A percentile compares a stretch with the other conserved stretches of the same genome.
Evolutionary conservation across 2,888 invertebrate species (phyloP).

Genomic region (Pherbina coryleti): DNA sequence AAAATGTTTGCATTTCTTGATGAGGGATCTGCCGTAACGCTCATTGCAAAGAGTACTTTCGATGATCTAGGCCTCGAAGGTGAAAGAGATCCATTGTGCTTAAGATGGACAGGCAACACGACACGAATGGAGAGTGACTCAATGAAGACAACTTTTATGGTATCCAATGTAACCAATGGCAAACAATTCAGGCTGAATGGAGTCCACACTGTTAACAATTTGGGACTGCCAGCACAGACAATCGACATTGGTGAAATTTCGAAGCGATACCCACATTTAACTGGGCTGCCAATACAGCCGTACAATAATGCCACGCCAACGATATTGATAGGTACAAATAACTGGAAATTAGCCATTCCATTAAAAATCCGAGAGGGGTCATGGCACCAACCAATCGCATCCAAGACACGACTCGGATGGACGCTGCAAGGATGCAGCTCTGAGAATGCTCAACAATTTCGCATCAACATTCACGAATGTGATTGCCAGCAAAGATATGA

Average conservation of each 20-base stretch:
- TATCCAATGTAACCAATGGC: slow-evolving; percentile 30
- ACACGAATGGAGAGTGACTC: slow-evolving; percentile 36
- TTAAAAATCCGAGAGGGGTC: slow-evolving; percentile 25
- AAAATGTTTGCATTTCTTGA: slow-evolving; percentile 34
- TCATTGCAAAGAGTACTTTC: slow-evolving; percentile 37
- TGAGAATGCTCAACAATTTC: background rate
- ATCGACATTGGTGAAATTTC: slow-evolving; percentile 15
- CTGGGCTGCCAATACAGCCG: slow-evolving; percentile 33
- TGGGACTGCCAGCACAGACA: slow-evolving; percentile 32
- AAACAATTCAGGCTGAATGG: slow-evolving; percentile 12
- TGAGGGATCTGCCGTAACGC: slow-evolving; percentile 38
- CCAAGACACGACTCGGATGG: slow-evolving; percentile 23
- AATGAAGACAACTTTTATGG: slow-evolving; percentile 23
- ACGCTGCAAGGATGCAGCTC: slow-evolving; percentile 15
- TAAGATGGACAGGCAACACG: slow-evolving; percentile 39
- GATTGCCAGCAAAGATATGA: slow-evolving; percentile 34
- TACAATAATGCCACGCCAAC: slow-evolving; percentile 23
- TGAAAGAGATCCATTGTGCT: slow-evolving; percentile 30
- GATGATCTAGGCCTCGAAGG: slow-evolving; percentile 36
- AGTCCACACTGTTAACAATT: slow-evolving; percentile 34
- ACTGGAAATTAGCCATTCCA: slow-evolving; percentile 31
- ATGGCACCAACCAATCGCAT: slow-evolving; percentile 29
- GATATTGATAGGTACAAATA: slow-evolving; percentile 25
- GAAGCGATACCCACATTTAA: slow-evolving; percentile 25
- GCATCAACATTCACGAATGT: slow-evolving; percentile 30